These are phyloP conservation scores for Plebejus argus DNA, from an alignment of 2,888 invertebrate genomes.

Conservation along the genomic window DNA sequence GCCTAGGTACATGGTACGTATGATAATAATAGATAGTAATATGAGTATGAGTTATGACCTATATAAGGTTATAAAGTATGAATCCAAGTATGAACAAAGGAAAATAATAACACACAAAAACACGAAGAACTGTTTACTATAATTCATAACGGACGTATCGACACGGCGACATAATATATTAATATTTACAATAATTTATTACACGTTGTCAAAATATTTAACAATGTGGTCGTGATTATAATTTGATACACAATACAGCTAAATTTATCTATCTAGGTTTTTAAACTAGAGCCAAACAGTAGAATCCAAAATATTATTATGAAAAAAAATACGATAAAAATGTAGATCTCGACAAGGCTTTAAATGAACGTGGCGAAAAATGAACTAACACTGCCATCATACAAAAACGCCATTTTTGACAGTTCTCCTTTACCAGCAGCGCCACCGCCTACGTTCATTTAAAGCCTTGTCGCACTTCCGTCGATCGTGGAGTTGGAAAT, in stretches of 20 bases:
- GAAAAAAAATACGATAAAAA: neutral
- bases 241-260: slow-evolving; percentile 26
- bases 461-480: too few relatives aligned
- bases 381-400: too few relatives aligned
- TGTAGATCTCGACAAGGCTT: too few relatives aligned
- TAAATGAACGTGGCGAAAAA: too few relatives aligned
- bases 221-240: slow-evolving; percentile 41
- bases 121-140: slow-evolving; percentile 78
- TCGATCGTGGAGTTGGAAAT: too few relatives aligned
- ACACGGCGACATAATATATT: slow-evolving; percentile 75
- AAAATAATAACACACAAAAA: slow-evolving; percentile 60
- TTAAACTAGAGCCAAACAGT: slow-evolving; percentile 16
- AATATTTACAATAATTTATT: slow-evolving; percentile 63
- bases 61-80: too few relatives aligned
- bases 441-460: too few relatives aligned
- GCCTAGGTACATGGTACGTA: too few relatives aligned
- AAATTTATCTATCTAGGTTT: neutral
- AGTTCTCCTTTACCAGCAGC: too few relatives aligned
- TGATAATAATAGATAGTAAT: too few relatives aligned
- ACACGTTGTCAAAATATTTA: slow-evolving; percentile 42
- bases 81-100: neutral
- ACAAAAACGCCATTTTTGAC: too few relatives aligned
- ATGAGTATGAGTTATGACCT: too few relatives aligned
- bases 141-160: slow-evolving; percentile 75
- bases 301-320: neutral